Evolutionary conservation across 2,797 vertebrate species (phyloP).

Genomic region (Trachops cirrhosus): DNA sequence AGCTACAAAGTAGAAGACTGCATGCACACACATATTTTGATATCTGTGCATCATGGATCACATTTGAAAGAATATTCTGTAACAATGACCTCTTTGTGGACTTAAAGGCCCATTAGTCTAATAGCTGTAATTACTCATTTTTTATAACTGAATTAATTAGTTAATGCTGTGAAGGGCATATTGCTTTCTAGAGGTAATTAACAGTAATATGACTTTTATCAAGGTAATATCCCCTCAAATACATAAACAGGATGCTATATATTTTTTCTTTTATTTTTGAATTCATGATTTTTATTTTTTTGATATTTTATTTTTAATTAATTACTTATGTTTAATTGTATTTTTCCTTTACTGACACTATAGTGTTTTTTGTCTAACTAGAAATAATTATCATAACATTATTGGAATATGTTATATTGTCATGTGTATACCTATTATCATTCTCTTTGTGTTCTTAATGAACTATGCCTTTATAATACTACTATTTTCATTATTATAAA

Average conservation of each 20-base stretch:
- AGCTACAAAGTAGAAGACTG: not conserved
- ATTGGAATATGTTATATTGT: not conserved
- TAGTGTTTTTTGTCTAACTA: not conserved
- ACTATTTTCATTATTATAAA: not conserved
- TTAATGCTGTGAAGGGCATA: slow-evolving; percentile 46
- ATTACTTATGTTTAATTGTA: too few relatives aligned
- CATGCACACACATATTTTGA: not conserved
- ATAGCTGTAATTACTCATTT: slow-evolving; percentile 71
- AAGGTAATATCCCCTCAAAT: not conserved
- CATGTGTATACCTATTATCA: not conserved
- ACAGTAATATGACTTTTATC: slow-evolving; percentile 19
- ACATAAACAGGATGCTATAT: not conserved
- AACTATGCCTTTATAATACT: not conserved
- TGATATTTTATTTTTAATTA: too few relatives aligned
- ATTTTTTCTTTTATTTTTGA: not conserved
- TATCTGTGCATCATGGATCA: not conserved
- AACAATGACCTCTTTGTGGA: slow-evolving; percentile 28
- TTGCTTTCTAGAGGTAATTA: slow-evolving; percentile 49
- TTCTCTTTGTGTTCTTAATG: not conserved
- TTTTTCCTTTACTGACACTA: not conserved
- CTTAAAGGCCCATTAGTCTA: slow-evolving; percentile 53
- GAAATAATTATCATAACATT: not conserved
- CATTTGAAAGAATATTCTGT: slow-evolving; percentile 26
- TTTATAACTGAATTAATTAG: slow-evolving; percentile 58
- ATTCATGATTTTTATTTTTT: too few relatives aligned